These are phyloP conservation scores for Toxotes chatareus DNA, from an alignment of 2,113 vertebrate genomes.

Conservation along the genomic window DNA sequence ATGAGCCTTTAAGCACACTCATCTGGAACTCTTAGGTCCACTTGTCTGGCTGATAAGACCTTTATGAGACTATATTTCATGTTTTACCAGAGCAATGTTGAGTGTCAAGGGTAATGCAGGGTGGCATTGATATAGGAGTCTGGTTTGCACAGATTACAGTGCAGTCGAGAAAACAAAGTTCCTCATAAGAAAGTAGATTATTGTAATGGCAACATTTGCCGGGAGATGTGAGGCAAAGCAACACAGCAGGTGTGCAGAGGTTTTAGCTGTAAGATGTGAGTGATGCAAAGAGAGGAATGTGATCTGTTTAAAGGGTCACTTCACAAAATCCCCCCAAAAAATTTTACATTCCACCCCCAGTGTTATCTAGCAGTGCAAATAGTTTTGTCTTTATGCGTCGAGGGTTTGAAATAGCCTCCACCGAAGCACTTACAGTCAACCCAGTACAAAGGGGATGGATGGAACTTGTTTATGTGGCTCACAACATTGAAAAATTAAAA, in stretches of 20 bases:
- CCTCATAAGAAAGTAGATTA: slow-evolving; percentile 37
- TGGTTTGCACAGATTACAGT: slow-evolving; percentile 58
- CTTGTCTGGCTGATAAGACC: slow-evolving; percentile 68
- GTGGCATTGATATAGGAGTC: slow-evolving; percentile 66
- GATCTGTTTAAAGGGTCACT: not conserved
- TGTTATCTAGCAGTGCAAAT: not conserved
- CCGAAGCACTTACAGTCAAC: not conserved
- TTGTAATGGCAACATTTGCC: slow-evolving; percentile 22
- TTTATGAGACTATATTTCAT: slow-evolving; percentile 66
- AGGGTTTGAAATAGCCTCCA: not conserved
- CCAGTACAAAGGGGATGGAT: not conserved
- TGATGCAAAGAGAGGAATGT: not conserved
- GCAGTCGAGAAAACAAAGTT: slow-evolving; percentile 54
- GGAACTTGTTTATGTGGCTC: not conserved
- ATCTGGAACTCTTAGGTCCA: slow-evolving; percentile 63
- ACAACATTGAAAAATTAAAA: not conserved
- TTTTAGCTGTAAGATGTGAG: not conserved
- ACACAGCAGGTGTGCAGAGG: not conserved
- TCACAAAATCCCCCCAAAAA: not conserved
- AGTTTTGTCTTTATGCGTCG: not conserved
- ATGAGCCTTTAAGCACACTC: slow-evolving; percentile 55
- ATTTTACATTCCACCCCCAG: not conserved
- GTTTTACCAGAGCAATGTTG: slow-evolving; percentile 57
- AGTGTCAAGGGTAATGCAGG: slow-evolving; percentile 54
- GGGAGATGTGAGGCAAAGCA: slow-evolving; percentile 10